Percentiles rank a stretch among this genome's conserved stretches.
These are phyloP conservation scores for Drosophila diplacantha DNA, from an alignment of 2,888 invertebrate species.

Conservation along the genomic window DNA sequence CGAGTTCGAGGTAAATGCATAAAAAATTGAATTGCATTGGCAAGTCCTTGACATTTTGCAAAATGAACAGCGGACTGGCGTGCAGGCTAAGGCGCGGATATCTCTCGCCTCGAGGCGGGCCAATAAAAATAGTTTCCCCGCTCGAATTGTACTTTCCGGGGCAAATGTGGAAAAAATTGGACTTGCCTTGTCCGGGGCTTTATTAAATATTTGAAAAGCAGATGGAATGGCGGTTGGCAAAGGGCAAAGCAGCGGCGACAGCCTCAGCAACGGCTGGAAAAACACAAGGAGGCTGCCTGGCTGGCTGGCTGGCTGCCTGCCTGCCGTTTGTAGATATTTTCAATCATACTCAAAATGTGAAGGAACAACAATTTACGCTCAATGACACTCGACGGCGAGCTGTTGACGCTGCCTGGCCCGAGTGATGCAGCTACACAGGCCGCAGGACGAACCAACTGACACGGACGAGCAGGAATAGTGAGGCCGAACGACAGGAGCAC, in stretches of 20 bases:
- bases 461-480: slow-evolving; percentile 20
- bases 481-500: slow-evolving; percentile 18
- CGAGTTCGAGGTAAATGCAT: slow-evolving; percentile 56
- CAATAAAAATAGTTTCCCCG: slow-evolving; percentile 55
- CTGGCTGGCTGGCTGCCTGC: slow-evolving; percentile 5
- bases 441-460: slow-evolving; percentile 9
- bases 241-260: slow-evolving; percentile 7
- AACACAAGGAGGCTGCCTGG: slow-evolving; percentile 31
- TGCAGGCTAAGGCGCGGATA: slow-evolving; percentile 28
- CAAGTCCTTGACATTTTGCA: slow-evolving; percentile 68
- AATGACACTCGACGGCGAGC: slow-evolving; percentile 72
- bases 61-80: slow-evolving; percentile 49
- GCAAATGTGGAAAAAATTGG: slow-evolving; percentile 40
- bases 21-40: slow-evolving; percentile 57
- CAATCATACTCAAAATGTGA: slow-evolving; percentile 74
- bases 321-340: slow-evolving; percentile 66
- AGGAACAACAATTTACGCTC: slow-evolving; percentile 76
- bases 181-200: slow-evolving; percentile 61
- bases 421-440: slow-evolving; percentile 27
- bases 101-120: slow-evolving; percentile 42
- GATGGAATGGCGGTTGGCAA: slow-evolving; percentile 41
- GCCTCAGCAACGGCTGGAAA: slow-evolving; percentile 41
- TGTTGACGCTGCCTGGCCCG: slow-evolving; percentile 47
- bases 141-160: slow-evolving; percentile 43
- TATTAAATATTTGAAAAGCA: slow-evolving; percentile 67